Base-by-base conservation (phyloP, 2,888 invertebrate species). In the Dendrolimus pini region DNA sequence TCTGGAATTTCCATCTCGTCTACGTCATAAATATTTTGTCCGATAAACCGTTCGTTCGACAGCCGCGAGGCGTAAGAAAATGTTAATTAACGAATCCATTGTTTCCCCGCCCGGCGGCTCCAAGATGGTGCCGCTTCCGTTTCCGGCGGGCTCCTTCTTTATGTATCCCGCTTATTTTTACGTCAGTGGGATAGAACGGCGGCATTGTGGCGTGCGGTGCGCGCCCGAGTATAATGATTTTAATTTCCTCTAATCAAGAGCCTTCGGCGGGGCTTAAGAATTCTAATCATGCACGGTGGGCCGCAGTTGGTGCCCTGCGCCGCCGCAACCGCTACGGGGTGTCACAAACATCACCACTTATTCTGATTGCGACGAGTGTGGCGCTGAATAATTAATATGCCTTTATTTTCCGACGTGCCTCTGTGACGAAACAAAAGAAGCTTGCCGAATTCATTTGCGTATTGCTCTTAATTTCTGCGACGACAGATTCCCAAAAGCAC, bases 51-150 rank as follows among this genome's bases (percentile, higher is more conserved):
- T 91, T 87, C 84, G 89, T 89, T 89, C 91, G 90, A 89, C 89
- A 89, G 90, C 89, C 90, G 86, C 88, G 88, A 89, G 89, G 91
- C 91, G 90, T 92, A 93, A 94, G 94, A 93, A 93, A 94, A 93
- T 94, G 93, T 94, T 94, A 94, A 94, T 94, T 94, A 94, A 94
- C 93, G 93, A 93, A 92, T 91, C 93, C 92, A 94, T 94, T 94
- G 94, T 94, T 94, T 93, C 91, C 87, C 88, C 90, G 91, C 91
- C 91, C 91, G 92, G 89, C 91, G 91, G 91, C 88, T 84, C 89
- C 91, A 91, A 91, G 90, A 89, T 88, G 91, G 90, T 91, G 89
- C 87, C 89, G 89, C 86, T 89, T 90, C 90, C 90, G 89, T 82
- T 87, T 89, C 89, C 89, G 88, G 78, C 82, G 83, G 70, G 84